A percentile compares a stretch with the other conserved stretches of the same genome.
Conservation (phyloP, 2,797 vertebrate genomes). For the Alcedo atthis region DNA sequence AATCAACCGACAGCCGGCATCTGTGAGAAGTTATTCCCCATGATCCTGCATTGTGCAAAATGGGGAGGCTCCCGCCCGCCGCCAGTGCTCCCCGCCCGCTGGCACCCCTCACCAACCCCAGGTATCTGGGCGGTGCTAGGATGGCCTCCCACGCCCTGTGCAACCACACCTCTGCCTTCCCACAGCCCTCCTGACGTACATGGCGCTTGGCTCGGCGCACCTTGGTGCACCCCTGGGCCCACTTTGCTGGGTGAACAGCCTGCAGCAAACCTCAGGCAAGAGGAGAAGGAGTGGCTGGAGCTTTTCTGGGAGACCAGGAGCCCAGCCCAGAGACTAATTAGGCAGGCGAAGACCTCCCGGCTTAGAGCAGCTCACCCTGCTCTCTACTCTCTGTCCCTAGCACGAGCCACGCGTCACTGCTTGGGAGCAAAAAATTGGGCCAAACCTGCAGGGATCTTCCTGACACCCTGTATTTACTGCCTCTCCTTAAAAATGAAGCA, state of each 20-base stretch:
- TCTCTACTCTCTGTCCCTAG: accelerated
- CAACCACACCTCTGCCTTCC: neutral
- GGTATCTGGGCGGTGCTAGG: constrained; percentile 57
- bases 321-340: neutral
- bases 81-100: neutral
- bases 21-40: neutral
- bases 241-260: neutral
- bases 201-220: neutral
- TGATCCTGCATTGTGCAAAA: constrained; percentile 12
- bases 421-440: neutral
- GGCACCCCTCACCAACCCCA: constrained; percentile 5
- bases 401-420: accelerated
- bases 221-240: neutral
- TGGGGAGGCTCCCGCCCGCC: constrained; percentile 28
- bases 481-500: neutral
- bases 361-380: neutral
- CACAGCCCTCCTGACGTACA: constrained; percentile 31
- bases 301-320: neutral
- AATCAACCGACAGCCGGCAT: neutral
- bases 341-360: neutral
- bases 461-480: neutral
- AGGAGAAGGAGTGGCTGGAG: neutral
- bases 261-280: neutral
- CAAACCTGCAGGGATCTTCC: neutral
- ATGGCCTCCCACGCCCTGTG: neutral